Evolutionary conservation across 2,888 invertebrate species (phyloP), one percentile per base, ranked within the genome.

Genomic region (Sturmia bella): DNA sequence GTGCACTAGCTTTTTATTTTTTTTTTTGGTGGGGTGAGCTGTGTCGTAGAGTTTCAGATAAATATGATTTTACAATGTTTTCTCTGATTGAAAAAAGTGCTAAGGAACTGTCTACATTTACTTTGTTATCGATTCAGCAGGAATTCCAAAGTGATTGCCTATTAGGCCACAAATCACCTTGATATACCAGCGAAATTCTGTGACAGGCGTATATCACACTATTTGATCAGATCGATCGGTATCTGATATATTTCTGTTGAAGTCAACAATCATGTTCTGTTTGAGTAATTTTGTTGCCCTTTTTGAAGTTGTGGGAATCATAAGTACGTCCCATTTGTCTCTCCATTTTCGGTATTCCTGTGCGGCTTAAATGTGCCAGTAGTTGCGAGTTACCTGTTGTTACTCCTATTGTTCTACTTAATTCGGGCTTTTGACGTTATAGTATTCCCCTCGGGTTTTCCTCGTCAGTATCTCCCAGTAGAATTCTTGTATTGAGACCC

Each of bases 221-320:
- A 37, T 37, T 59, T 59, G 59, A 41, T 59, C 59, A 19, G 57
- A 39, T 57, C 12, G 39, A 57, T 57, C 57, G 21, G 37, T 37
- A 32, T n/a, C 56, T 37, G 32, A 15, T 17, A 56, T 56, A 11
- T 56, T 24, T 52, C 27, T 27, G 2, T 27, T 27, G 7, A n/a
- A n/a, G 7, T 13, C 52, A 27, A 27, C 27, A 52, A 27, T 27
- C 24, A 27, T 27, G 24, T 27, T n/a, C 52, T 5, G 52, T 52
- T 37, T 56, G 7, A 32, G 4, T 9, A 2, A 7, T 15, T 12
- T 37, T 32, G 17, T 15, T 32, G 32, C 56, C 17, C 56, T 17
- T 17, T 32, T 32, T 17, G 11, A 32, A 11, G 56, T 37, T 15
- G 32, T 32, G 32, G 54, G 7, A 27, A 54, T 54, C 15, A 27